phyloP scores from a whole-genome alignment of 2,888 invertebrate species.

The Tinea trinotella region DNA sequence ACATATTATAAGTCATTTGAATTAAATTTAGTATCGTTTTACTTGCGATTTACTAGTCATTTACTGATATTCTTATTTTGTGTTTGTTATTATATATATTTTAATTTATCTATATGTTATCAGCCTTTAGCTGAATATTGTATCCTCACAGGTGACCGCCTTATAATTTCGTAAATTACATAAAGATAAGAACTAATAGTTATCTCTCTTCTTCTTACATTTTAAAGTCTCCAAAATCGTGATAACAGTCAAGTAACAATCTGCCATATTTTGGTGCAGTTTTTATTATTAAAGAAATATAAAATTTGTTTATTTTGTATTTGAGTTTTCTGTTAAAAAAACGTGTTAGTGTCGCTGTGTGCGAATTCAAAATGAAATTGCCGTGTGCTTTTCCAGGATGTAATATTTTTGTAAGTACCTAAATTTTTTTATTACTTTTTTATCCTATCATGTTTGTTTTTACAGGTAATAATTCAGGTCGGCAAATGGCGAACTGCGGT shows the following conservation, averaged over 20 bases:
- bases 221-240: neutral
- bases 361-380: conserved; percentile 36
- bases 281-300: neutral
- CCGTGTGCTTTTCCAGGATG: conserved; percentile 54
- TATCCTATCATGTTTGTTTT: neutral
- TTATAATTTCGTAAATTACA: conserved; percentile 9
- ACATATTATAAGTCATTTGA: no score
- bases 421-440: conserved; percentile 20
- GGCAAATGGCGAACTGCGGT: no score
- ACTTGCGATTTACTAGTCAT: no score
- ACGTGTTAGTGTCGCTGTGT: neutral
- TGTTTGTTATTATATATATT: neutral
- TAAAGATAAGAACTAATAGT: neutral
- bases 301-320: neutral
- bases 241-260: conserved; percentile 1
- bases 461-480: no score
- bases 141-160: neutral
- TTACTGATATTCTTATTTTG: no score
- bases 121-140: neutral
- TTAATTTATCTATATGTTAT: neutral
- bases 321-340: no score
- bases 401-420: conserved; percentile 41
- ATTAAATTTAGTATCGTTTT: no score
- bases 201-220: conserved; percentile 1
- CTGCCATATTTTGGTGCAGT: neutral